Conservation (phyloP, 2,113 vertebrate genomes). For the Stegastes partitus region DNA sequence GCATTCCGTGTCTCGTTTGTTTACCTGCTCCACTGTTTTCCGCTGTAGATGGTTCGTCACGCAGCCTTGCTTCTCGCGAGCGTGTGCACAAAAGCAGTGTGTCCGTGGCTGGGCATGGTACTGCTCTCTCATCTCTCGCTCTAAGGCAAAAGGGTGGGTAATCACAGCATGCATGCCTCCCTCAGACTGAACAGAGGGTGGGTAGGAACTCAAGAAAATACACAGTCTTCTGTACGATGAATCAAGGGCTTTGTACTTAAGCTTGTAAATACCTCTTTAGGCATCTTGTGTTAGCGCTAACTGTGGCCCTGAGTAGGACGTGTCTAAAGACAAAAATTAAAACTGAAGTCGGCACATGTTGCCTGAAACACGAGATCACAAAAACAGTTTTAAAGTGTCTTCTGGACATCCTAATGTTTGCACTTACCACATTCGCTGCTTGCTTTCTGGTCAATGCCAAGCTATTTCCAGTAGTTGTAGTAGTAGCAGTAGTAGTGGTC, state of each 20-base stretch:
- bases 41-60: slow-evolving; percentile 95
- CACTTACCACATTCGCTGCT: neutral
- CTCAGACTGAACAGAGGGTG: slow-evolving; percentile 67
- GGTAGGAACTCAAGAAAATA: slow-evolving; percentile 25
- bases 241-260: slow-evolving; percentile 13
- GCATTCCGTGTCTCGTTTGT: slow-evolving; percentile 90
- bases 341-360: neutral
- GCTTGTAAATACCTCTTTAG: neutral
- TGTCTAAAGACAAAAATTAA: slow-evolving; percentile 6
- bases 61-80: slow-evolving; percentile 97
- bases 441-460: slow-evolving; percentile 7
- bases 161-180: slow-evolving; percentile 83
- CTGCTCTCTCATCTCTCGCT: slow-evolving; percentile 96
- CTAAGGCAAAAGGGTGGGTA: slow-evolving; percentile 99
- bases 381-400: slow-evolving; percentile 3
- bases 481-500: slow-evolving; percentile 22
- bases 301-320: neutral
- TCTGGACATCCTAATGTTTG: neutral
- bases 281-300: neutral
- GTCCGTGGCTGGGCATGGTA: slow-evolving; percentile 90
- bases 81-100: slow-evolving; percentile 95
- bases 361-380: neutral
- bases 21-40: slow-evolving; percentile 95
- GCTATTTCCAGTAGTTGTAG: slow-evolving; percentile 1
- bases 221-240: slow-evolving; percentile 7